These are phyloP conservation scores for Stegana nigrithorax DNA, from an alignment of 2,888 invertebrate genomes.

Conservation along the genomic window DNA sequence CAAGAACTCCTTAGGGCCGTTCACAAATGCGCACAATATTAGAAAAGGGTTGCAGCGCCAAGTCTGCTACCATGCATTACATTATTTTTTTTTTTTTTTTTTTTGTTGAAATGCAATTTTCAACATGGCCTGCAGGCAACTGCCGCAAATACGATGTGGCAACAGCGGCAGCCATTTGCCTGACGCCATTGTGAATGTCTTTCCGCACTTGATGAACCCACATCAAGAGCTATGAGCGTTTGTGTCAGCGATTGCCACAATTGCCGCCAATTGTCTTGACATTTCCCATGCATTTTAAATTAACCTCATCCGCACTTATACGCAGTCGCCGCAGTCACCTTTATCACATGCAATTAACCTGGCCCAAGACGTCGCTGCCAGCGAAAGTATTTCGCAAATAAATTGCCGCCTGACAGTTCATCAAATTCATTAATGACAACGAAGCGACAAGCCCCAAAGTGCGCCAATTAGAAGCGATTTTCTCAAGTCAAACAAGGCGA, in stretches of 20 bases:
- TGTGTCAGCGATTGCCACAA: not conserved
- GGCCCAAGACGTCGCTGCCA: not conserved
- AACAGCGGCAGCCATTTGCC: not conserved
- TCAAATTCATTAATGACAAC: constrained; percentile 38
- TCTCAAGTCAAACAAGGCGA: too few relatives aligned
- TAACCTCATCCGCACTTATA: not conserved
- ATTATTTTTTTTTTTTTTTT: too few relatives aligned
- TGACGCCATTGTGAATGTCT: not conserved
- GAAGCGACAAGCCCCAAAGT: constrained; percentile 9
- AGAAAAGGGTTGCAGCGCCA: too few relatives aligned
- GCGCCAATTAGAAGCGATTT: constrained; percentile 31
- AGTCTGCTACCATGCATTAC: too few relatives aligned
- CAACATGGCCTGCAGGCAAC: not conserved
- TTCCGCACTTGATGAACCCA: not conserved
- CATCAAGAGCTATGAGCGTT: not conserved
- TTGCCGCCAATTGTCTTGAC: not conserved
- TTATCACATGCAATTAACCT: constrained; percentile 38
- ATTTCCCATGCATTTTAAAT: constrained; percentile 2
- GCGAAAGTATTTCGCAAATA: not conserved
- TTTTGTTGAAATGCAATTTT: not conserved
- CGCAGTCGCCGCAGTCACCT: constrained; percentile 34
- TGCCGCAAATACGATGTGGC: not conserved
- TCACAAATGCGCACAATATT: too few relatives aligned
- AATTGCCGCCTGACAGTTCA: constrained; percentile 34
- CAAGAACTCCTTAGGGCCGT: too few relatives aligned